Percentiles rank a stretch among this genome's conserved stretches.
Conservation (phyloP, 2,888 invertebrate genomes). For the Ommatoiulus sabulosus region DNA sequence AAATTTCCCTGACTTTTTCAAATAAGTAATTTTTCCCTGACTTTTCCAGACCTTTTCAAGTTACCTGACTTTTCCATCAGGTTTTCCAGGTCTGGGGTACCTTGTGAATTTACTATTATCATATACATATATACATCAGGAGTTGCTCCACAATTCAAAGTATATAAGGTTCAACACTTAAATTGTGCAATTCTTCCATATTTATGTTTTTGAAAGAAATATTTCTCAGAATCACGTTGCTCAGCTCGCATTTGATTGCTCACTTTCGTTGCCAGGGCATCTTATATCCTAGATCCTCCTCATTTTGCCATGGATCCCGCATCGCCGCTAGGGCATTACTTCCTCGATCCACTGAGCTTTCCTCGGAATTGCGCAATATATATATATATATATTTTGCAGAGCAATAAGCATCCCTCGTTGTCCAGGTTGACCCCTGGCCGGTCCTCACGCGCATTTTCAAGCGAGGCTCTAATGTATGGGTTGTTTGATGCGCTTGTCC, state of each 20-base stretch:
- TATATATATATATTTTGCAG: neutral
- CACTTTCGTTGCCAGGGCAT: neutral
- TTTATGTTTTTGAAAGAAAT: neutral
- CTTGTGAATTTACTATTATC: too few relatives aligned
- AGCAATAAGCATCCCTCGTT: neutral
- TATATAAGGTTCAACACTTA: too few relatives aligned
- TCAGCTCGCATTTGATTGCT: neutral
- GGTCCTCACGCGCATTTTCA: neutral
- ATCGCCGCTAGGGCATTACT: neutral
- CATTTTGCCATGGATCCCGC: neutral
- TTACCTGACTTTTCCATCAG: too few relatives aligned
- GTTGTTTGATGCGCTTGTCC: slow-evolving; percentile 24
- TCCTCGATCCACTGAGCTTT: neutral
- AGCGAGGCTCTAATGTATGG: slow-evolving; percentile 7
- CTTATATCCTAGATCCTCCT: slow-evolving; percentile 7
- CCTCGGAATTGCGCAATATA: neutral
- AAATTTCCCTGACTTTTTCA: too few relatives aligned
- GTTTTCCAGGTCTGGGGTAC: too few relatives aligned
- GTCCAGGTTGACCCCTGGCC: neutral
- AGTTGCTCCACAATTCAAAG: too few relatives aligned
- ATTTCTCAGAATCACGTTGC: neutral
- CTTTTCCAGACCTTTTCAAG: too few relatives aligned
- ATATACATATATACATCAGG: too few relatives aligned
- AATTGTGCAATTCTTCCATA: too few relatives aligned
- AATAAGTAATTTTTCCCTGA: too few relatives aligned